These are phyloP conservation scores for Anneissia japonica DNA, from an alignment of 35 echinoderm and acorn worm genomes.

Conservation along the genomic window DNA sequence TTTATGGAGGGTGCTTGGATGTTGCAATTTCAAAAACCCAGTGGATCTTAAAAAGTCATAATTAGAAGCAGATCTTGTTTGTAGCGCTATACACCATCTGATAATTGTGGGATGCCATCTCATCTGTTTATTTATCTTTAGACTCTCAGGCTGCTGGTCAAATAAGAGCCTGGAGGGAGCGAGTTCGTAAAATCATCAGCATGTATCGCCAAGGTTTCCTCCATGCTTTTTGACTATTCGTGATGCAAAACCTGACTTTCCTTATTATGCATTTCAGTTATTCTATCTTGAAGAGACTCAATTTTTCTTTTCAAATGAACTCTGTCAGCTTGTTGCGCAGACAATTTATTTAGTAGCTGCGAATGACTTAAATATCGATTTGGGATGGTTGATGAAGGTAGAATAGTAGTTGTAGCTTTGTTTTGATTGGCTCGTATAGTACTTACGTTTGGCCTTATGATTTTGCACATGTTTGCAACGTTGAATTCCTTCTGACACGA, in stretches of 20 bases:
- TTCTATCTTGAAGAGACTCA: neutral
- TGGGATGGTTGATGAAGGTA: neutral
- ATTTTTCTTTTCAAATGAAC: neutral
- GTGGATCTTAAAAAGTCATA: neutral
- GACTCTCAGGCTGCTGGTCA: neutral
- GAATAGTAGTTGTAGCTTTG: neutral
- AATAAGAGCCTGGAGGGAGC: neutral
- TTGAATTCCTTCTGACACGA: neutral
- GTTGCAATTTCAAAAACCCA: neutral
- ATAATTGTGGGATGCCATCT: constrained; percentile 24
- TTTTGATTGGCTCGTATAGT: neutral
- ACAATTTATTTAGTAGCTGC: neutral
- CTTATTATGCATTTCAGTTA: neutral
- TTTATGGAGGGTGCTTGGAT: constrained; percentile 3
- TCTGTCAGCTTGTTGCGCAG: neutral
- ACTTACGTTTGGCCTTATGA: neutral
- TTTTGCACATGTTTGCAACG: neutral
- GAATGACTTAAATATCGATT: neutral
- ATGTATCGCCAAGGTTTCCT: neutral
- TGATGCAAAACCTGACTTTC: neutral
- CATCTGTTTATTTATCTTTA: neutral
- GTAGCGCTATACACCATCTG: constrained; percentile 4
- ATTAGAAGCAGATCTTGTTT: neutral
- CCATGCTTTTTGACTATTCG: neutral
- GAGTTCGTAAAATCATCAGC: neutral